Percentiles rank a stretch among this genome's conserved stretches.
Evolutionary conservation across 2,113 vertebrate genomes (phyloP).

Genomic region (Dasyprocta punctata): DNA sequence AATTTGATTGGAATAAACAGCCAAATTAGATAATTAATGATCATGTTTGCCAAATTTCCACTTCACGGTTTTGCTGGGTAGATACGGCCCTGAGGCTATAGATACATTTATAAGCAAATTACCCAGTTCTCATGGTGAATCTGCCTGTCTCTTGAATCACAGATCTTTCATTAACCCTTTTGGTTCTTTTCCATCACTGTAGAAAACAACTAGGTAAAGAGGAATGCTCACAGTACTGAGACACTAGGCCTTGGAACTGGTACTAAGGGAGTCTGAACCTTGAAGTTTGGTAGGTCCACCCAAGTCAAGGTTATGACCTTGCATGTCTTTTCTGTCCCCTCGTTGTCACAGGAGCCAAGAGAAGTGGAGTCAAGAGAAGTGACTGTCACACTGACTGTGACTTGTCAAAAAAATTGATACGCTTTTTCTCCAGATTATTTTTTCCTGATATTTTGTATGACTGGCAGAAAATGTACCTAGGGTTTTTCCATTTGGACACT

Average conservation of each 20-base stretch:
- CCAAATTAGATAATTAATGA: conserved; percentile 66
- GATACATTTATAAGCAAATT: conserved; percentile 11
- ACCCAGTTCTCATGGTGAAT: conserved; percentile 15
- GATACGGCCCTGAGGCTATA: background rate
- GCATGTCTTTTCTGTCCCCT: background rate
- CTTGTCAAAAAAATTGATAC: background rate
- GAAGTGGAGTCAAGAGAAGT: background rate
- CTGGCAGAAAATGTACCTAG: background rate
- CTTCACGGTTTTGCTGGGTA: conserved; percentile 26
- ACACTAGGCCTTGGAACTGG: background rate
- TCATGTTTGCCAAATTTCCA: conserved; percentile 63
- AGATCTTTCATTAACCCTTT: background rate
- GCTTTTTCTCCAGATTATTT: background rate
- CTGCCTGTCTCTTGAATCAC: background rate
- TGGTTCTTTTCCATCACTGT: conserved; percentile 5
- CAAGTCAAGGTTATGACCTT: background rate
- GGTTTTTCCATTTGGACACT: background rate
- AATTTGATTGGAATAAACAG: conserved; percentile 56
- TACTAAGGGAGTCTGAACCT: background rate
- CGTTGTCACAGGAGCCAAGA: background rate
- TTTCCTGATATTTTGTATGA: background rate
- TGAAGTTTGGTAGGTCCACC: background rate
- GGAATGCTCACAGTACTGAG: background rate
- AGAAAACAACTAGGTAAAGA: background rate
- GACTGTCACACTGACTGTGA: background rate